A percentile compares a stretch with the other conserved stretches of the same genome.
phyloP scores from a whole-genome alignment of 2,113 vertebrate species.

The Labeo catla region DNA sequence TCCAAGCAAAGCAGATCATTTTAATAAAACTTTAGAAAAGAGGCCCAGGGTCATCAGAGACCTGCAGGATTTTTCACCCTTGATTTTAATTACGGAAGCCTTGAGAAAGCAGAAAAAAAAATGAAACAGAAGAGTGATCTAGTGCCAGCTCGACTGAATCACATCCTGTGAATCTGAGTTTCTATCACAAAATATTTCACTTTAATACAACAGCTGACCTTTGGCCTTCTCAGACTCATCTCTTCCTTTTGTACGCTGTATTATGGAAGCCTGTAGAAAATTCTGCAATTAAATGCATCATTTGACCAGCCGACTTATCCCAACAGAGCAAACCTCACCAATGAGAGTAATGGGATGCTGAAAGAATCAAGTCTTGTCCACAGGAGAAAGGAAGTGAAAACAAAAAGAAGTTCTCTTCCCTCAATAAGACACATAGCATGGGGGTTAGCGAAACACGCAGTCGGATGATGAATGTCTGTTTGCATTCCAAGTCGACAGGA shows the following conservation, averaged over 20 bases:
- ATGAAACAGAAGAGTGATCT: not conserved
- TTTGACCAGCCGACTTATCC: not conserved
- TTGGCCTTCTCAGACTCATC: not conserved
- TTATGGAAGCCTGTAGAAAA: not conserved
- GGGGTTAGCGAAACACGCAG: conserved; percentile 66
- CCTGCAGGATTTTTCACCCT: conserved; percentile 18
- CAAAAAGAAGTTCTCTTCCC: conserved; percentile 53
- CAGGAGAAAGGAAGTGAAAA: conserved; percentile 65
- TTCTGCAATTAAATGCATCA: conserved; percentile 11
- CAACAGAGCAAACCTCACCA: conserved; percentile 31
- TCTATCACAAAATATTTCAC: not conserved
- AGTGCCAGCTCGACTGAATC: not conserved
- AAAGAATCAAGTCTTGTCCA: conserved; percentile 68
- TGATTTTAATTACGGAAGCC: conserved; percentile 41
- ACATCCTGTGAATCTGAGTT: not conserved
- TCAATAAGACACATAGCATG: conserved; percentile 56
- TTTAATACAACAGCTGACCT: conserved; percentile 1
- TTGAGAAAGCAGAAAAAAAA: not conserved
- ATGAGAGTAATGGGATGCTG: conserved; percentile 62
- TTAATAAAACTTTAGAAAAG: conserved; percentile 39
- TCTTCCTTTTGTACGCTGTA: not conserved
- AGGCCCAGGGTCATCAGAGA: conserved; percentile 5
- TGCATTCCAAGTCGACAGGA: conserved; percentile 73
- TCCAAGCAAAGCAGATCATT: conserved; percentile 45
- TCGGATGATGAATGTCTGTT: conserved; percentile 74